phyloP scores from a whole-genome alignment of 30 jellyfish, hydroid and myxozoan genomes.

The Cassiopea xamachana region DNA sequence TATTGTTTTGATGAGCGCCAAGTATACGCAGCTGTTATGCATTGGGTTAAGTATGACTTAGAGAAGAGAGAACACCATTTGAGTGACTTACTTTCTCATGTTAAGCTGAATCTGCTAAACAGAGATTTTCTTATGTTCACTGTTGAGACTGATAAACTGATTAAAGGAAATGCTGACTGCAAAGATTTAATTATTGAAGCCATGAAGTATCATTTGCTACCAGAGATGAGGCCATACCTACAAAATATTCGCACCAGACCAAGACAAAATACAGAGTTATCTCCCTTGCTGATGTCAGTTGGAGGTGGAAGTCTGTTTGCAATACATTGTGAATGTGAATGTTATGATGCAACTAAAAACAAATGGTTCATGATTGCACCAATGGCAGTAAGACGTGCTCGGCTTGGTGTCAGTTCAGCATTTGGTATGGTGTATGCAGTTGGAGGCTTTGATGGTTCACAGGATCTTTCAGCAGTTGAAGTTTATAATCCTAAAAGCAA shows the following conservation, averaged over 20 bases:
- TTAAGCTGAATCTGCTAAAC: constrained; percentile 73
- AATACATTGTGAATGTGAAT: constrained; percentile 92
- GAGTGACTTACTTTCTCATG: constrained; percentile 62
- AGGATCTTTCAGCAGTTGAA: constrained; percentile 85
- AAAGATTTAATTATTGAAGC: constrained; percentile 89
- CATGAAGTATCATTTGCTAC: constrained; percentile 88
- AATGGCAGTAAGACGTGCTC: constrained; percentile 77
- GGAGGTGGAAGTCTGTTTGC: constrained; percentile 98
- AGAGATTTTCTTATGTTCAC: constrained; percentile 90
- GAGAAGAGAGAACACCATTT: constrained; percentile 58
- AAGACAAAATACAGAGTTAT: constrained; percentile 31
- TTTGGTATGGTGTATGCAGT: constrained; percentile 87
- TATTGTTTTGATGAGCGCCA: constrained; percentile 74
- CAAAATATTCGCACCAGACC: constrained; percentile 75
- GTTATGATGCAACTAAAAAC: constrained; percentile 60
- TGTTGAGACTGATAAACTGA: constrained; percentile 88
- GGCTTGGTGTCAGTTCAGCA: constrained; percentile 92
- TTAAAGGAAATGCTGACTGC: constrained; percentile 55
- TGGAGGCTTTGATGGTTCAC: constrained; percentile 98
- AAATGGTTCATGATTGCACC: constrained; percentile 86
- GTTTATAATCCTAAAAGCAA: constrained; percentile 76
- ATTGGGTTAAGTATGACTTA: constrained; percentile 75
- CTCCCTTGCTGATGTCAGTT: constrained; percentile 72
- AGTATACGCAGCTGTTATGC: constrained; percentile 76
- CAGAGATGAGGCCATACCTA: constrained; percentile 90